Percentiles rank a stretch among this genome's conserved stretches.
These are phyloP conservation scores for Otolemur crassicaudatus DNA, from an alignment of 2,797 vertebrate species.

Conservation along the genomic window DNA sequence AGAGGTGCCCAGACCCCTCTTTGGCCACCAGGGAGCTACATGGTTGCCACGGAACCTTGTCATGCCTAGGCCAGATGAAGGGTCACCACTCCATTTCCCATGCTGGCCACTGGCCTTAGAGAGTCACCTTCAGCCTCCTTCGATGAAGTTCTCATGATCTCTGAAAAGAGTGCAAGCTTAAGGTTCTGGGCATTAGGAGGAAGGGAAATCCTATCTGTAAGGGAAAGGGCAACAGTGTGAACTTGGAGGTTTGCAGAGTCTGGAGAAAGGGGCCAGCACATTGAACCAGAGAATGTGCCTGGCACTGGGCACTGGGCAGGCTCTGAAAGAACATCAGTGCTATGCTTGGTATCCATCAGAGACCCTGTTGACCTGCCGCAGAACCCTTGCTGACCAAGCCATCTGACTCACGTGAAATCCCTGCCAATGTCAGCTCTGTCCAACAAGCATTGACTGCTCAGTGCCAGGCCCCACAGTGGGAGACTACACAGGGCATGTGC, in stretches of 20 bases:
- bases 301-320: neutral
- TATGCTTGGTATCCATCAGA: neutral
- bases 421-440: neutral
- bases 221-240: neutral
- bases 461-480: neutral
- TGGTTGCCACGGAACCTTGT: neutral
- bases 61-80: neutral
- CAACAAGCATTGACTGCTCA: neutral
- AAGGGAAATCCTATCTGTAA: rapidly evolving
- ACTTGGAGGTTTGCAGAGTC: neutral
- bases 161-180: neutral
- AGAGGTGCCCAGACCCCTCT: neutral
- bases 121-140: neutral
- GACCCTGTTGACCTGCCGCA: neutral
- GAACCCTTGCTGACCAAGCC: neutral
- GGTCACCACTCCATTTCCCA: too few relatives aligned
- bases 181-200: neutral
- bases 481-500: rapidly evolving
- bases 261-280: neutral
- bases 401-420: neutral
- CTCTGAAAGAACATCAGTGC: neutral
- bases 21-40: neutral
- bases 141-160: neutral
- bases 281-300: neutral
- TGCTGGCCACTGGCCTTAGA: neutral